These are phyloP conservation scores for Percina caprodes DNA, from an alignment of 2,113 vertebrate genomes.

Conservation along the genomic window DNA sequence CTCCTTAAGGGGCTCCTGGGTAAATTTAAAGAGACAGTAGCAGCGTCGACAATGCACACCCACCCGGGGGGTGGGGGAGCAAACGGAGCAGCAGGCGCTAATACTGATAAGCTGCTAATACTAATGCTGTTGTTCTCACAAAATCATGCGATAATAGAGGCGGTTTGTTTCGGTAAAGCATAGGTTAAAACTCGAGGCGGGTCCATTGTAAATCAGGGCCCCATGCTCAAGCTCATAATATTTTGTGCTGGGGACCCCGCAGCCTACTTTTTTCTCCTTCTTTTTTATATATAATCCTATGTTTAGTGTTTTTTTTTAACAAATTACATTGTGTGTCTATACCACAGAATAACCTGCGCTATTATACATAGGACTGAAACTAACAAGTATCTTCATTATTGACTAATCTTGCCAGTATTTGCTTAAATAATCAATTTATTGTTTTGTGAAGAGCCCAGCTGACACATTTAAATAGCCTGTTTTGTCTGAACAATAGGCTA, in stretches of 20 bases:
- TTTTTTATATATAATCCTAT: not conserved
- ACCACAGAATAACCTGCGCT: not conserved
- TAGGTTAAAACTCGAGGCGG: slow-evolving; percentile 39
- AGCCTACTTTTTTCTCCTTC: too few relatives aligned
- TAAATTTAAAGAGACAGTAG: slow-evolving; percentile 98
- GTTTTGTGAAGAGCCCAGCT: not conserved
- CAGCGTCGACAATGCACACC: slow-evolving; percentile 79
- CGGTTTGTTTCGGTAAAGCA: slow-evolving; percentile 13
- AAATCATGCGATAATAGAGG: slow-evolving; percentile 6
- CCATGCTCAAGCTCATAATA: slow-evolving; percentile 5
- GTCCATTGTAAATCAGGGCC: slow-evolving; percentile 33
- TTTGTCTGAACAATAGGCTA: not conserved
- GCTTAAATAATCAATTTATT: not conserved
- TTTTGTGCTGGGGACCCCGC: not conserved
- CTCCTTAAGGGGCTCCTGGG: slow-evolving; percentile 98
- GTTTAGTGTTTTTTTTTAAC: not conserved
- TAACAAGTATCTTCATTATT: not conserved
- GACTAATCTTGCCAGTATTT: not conserved
- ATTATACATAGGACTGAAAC: not conserved
- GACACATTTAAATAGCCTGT: not conserved
- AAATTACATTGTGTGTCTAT: too few relatives aligned
- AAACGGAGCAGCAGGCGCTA: slow-evolving; percentile 59
- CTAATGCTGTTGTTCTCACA: slow-evolving; percentile 40
- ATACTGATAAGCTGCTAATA: slow-evolving; percentile 64
- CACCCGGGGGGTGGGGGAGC: slow-evolving; percentile 58